Evolutionary conservation across 2,113 vertebrate species (phyloP), one percentile per base, ranked within the genome.

Genomic region (Ageneiosus marmoratus): DNA sequence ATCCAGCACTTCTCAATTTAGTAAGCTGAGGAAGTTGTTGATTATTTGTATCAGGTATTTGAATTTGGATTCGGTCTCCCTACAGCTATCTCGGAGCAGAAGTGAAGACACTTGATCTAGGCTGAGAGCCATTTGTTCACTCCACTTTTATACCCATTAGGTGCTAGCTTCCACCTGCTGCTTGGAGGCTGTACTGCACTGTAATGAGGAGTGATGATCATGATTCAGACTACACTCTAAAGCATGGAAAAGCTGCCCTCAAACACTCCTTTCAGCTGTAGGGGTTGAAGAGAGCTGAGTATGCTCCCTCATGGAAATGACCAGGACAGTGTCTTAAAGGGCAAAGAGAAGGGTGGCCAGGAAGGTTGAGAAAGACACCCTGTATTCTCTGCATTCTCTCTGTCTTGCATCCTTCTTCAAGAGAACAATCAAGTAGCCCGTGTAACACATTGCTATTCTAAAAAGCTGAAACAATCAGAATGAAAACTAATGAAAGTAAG

Each of bases 221-320:
- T 48, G 32, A 70, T 80, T 82, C 80, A 79, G 50, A 88, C 62
- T 77, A 29, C 69, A 53, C 55, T 84, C 75, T 53, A 80, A 78
- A 73, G 41, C 58, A 65, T 44, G 29, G 53, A 67, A 53, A 81
- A 92, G 88, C 90, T 88, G 90, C 90, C 91, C 90, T 91, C 92
- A 92, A 92, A 89, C 92, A 92, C 92, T 91, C 91, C 90, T 86
- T 90, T 94, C 92, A 93, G 93, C 93, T 93, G 92, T 91, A 91
- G 62, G 74, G 69, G 56, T 56, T 85, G 65, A 91, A 92, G 87
- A 88, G 88, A 91, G 89, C 86, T 80, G 89, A 90, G 91, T 88
- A 89, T 86, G 82, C 84, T 89, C 91, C 93, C 90, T 86, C 89
- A 91, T n/a, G 93, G 92, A 94, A 91, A 90, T 87, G 67, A 88